These are phyloP conservation scores for Plebejus argus DNA, from an alignment of 2,888 invertebrate genomes.

Conservation along the genomic window DNA sequence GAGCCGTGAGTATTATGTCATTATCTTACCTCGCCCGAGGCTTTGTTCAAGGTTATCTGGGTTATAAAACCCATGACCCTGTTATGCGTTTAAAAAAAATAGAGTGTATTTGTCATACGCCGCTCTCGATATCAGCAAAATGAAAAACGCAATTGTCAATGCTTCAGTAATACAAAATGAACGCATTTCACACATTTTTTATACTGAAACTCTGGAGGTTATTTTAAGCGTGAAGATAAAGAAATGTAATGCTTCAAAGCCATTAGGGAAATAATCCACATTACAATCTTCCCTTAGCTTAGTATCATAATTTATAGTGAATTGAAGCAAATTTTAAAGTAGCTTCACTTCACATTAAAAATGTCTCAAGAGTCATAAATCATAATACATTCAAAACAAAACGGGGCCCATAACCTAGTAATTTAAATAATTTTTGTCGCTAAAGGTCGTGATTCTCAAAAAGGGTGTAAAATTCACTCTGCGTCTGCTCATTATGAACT, in stretches of 20 bases:
- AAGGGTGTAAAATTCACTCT: not conserved
- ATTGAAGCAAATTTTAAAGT: not conserved
- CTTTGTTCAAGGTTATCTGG: not conserved
- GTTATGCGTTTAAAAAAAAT: not conserved
- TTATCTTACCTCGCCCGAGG: not conserved
- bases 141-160: not conserved
- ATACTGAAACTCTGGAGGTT: not conserved
- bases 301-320: not conserved
- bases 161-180: not conserved
- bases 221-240: not conserved
- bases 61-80: not conserved
- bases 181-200: not conserved
- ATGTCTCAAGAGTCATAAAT: not conserved
- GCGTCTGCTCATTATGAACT: not conserved
- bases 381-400: not conserved
- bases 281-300: too few relatives aligned
- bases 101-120: not conserved
- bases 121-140: not conserved
- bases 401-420: not conserved
- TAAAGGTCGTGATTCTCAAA: not conserved
- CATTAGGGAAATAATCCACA: too few relatives aligned
- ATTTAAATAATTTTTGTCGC: not conserved
- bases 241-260: too few relatives aligned
- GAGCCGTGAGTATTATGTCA: slow-evolving; percentile 5
- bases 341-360: not conserved